phyloP scores from a whole-genome alignment of 2,888 invertebrate species.

The Ophion ellenae region DNA sequence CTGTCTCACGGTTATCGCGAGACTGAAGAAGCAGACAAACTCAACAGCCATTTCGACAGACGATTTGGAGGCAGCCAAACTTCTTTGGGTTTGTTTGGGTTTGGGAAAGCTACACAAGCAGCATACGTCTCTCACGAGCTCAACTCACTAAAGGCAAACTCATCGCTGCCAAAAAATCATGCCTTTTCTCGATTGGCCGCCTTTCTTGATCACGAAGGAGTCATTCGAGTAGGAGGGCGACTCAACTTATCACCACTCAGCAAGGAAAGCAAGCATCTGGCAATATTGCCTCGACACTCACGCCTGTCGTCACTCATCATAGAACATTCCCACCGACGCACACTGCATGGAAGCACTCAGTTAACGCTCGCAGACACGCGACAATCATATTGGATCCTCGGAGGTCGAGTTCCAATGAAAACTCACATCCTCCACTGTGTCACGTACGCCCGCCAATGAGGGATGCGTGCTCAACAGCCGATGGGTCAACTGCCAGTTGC shows the following conservation, averaged over 20 bases:
- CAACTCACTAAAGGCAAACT: background rate
- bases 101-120: conserved; percentile 38
- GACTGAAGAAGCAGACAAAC: background rate
- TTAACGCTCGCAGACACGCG: conserved; percentile 45
- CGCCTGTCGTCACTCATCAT: conserved; percentile 54
- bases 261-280: conserved; percentile 50
- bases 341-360: conserved; percentile 66
- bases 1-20: conserved; percentile 12
- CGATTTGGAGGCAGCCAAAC: background rate
- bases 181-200: conserved; percentile 56
- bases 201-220: conserved; percentile 59
- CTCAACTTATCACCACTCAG: conserved; percentile 22
- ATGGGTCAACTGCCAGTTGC: conserved; percentile 67
- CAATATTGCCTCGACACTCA: conserved; percentile 54
- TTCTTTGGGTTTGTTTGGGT: conserved; percentile 54
- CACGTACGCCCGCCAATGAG: too few species aligned
- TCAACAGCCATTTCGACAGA: background rate
- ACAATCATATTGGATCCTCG: conserved; percentile 64
- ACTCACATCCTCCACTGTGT: conserved; percentile 32
- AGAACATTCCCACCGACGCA: conserved; percentile 50
- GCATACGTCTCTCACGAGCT: conserved; percentile 36
- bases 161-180: conserved; percentile 7
- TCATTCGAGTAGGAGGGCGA: conserved; percentile 64
- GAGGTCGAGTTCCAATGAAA: conserved; percentile 53
- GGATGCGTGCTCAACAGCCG: conserved; percentile 48